Evolutionary conservation across 2,888 invertebrate species (phyloP).

Genomic region (Drosophila hamatofila): DNA sequence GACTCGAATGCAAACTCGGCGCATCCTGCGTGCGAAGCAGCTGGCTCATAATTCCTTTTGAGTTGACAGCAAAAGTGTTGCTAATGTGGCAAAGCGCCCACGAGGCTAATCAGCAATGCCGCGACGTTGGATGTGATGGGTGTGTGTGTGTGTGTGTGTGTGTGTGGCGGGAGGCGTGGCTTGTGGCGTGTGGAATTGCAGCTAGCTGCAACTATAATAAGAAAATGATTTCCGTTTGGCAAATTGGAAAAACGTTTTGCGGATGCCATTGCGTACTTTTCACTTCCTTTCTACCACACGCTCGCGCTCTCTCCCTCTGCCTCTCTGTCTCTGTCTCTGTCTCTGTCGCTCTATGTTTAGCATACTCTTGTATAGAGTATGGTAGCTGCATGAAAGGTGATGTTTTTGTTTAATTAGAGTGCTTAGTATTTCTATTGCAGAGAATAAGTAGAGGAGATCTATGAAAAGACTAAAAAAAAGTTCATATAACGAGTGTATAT

Average conservation of each 20-base stretch:
- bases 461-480: no score
- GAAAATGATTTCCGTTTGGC: constrained; percentile 83
- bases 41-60: constrained; percentile 64
- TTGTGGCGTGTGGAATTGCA: constrained; percentile 27
- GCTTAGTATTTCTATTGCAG: neutral
- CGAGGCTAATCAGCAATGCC: constrained; percentile 66
- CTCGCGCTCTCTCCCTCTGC: neutral
- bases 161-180: neutral
- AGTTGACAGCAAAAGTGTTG: constrained; percentile 73
- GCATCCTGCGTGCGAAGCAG: constrained; percentile 41
- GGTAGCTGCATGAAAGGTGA: no score
- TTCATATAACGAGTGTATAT: no score
- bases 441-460: no score
- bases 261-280: constrained; percentile 38
- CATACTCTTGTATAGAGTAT: neutral
- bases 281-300: neutral
- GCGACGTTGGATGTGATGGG: neutral
- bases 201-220: constrained; percentile 79
- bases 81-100: constrained; percentile 66
- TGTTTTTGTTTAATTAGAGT: neutral
- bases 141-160: neutral
- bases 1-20: constrained; percentile 41
- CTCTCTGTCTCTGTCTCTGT: neutral
- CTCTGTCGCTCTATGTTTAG: neutral
- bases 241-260: constrained; percentile 82